A percentile compares a stretch with the other conserved stretches of the same genome.
phyloP scores from a whole-genome alignment of 64 coral and sea anemone species.

The Acropora tenuis region DNA sequence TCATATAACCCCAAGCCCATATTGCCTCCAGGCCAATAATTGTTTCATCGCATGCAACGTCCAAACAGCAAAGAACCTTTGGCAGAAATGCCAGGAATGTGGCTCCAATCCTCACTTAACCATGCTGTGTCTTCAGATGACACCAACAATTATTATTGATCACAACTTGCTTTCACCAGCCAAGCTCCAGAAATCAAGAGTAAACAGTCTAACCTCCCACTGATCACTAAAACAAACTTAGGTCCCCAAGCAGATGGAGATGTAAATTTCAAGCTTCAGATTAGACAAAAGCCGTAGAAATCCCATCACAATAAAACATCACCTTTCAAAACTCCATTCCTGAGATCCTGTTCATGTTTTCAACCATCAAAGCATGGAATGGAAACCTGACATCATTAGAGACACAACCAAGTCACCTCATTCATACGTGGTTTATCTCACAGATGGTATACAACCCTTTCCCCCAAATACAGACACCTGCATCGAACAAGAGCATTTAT shows the following conservation, averaged over 20 bases:
- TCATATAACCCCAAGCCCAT: slow-evolving; percentile 48
- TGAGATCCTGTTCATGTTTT: neutral
- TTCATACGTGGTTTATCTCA: slow-evolving; percentile 5
- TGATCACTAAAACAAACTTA: slow-evolving; percentile 10
- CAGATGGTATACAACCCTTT: neutral
- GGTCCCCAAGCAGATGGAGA: neutral
- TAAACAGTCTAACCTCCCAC: too few species aligned
- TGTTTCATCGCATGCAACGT: slow-evolving; percentile 52
- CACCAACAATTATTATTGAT: slow-evolving; percentile 22
- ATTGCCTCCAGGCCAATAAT: slow-evolving; percentile 43
- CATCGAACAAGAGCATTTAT: neutral
- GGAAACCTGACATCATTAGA: slow-evolving; percentile 47
- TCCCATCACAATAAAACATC: slow-evolving; percentile 44
- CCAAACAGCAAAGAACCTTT: slow-evolving; percentile 32
- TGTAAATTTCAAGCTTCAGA: neutral
- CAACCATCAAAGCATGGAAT: neutral
- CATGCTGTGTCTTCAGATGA: slow-evolving; percentile 50
- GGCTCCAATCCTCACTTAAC: slow-evolving; percentile 61
- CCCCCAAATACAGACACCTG: neutral
- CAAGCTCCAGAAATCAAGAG: neutral
- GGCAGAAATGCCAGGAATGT: slow-evolving; percentile 61
- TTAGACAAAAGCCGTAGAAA: slow-evolving; percentile 49
- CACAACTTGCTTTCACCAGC: slow-evolving; percentile 46
- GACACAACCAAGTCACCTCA: slow-evolving; percentile 9
- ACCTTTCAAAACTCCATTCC: slow-evolving; percentile 13